Percentiles rank a stretch among this genome's conserved stretches.
Evolutionary conservation across 2,797 vertebrate genomes (phyloP).

Genomic region (Iguana delicatissima): DNA sequence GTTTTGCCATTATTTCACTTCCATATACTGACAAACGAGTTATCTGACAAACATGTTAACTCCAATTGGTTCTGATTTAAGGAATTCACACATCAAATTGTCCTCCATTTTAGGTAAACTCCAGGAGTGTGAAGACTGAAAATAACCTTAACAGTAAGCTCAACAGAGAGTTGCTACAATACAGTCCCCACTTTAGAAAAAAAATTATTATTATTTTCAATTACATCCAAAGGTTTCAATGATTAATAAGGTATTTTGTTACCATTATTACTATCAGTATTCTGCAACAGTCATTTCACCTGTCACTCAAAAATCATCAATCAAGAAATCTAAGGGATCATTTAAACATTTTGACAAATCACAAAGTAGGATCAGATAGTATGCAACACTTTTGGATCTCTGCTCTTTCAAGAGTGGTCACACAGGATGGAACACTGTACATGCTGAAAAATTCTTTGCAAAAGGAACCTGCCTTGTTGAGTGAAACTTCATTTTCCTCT

Average conservation of each 20-base stretch:
- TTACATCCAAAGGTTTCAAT: not conserved
- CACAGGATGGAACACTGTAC: not conserved
- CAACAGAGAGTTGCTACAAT: not conserved
- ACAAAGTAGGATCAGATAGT: not conserved
- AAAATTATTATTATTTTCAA: not conserved
- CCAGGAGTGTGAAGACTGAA: not conserved
- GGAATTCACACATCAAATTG: not conserved
- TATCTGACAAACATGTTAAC: not conserved
- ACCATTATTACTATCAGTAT: not conserved
- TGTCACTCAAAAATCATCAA: not conserved
- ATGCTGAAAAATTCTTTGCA: not conserved
- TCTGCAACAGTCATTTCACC: not conserved
- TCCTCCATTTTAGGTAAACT: not conserved
- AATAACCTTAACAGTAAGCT: not conserved
- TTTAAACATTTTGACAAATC: not conserved
- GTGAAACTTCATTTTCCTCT: not conserved
- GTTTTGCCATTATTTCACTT: not conserved
- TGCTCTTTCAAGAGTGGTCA: not conserved
- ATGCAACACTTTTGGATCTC: not conserved
- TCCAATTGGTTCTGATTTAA: not conserved
- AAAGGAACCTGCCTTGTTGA: not conserved
- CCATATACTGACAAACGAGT: not conserved
- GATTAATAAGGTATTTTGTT: not conserved
- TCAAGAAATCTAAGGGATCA: not conserved
- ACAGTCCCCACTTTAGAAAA: not conserved